Conservation (phyloP, 2,113 vertebrate species). For the Perognathus longimembris region DNA sequence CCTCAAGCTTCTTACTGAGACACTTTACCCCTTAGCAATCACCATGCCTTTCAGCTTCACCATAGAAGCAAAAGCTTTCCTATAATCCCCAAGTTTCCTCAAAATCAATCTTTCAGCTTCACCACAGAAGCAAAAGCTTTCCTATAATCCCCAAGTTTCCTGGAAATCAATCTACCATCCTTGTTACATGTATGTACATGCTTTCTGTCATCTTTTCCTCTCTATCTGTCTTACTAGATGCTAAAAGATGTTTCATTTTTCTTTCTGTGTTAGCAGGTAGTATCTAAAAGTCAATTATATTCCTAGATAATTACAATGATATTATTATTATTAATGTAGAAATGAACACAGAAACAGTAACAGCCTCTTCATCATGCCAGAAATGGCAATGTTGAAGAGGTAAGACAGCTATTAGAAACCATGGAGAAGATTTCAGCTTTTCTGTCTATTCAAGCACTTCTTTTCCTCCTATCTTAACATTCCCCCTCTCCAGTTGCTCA, state of each 20-base stretch:
- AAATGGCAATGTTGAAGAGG: constrained; percentile 92
- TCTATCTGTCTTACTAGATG: neutral
- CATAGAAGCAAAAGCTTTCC: neutral
- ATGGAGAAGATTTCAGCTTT: neutral
- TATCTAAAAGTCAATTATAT: neutral
- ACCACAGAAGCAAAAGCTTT: neutral
- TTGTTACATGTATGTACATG: neutral
- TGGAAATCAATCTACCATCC: neutral
- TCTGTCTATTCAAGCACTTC: neutral
- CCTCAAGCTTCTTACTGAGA: neutral
- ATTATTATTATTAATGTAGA: constrained; percentile 70
- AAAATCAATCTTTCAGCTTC: neutral
- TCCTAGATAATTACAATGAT: neutral
- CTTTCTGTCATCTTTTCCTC: neutral
- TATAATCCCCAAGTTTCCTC: neutral
- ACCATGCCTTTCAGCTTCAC: neutral
- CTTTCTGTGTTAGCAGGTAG: constrained; percentile 47
- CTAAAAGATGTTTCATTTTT: neutral
- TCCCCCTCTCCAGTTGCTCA: neutral
- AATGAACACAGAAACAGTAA: constrained; percentile 91
- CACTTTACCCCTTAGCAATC: neutral
- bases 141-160: neutral
- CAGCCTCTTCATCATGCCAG: constrained; percentile 93
- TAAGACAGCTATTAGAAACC: constrained; percentile 89
- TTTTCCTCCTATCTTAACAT: too few species aligned